phyloP scores from a whole-genome alignment of 2,888 invertebrate species.

The Beris morrisii region DNA sequence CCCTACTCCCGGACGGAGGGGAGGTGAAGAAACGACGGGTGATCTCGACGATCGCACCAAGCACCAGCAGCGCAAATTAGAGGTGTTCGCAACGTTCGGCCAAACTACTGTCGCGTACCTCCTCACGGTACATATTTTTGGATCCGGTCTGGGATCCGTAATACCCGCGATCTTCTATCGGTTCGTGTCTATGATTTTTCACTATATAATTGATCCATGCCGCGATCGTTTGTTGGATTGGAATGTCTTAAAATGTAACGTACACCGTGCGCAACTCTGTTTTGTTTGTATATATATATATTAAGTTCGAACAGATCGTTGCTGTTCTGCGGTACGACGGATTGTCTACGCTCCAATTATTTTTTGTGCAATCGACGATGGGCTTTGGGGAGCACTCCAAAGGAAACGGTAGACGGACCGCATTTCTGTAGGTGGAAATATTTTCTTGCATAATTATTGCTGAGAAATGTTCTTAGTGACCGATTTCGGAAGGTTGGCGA shows the following conservation, averaged over 20 bases:
- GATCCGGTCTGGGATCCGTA: slow-evolving; percentile 9
- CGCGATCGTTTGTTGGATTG: slow-evolving; percentile 7
- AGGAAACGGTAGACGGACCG: too few relatives aligned
- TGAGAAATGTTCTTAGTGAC: slow-evolving; percentile 27
- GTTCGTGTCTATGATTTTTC: slow-evolving; percentile 8
- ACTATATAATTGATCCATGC: slow-evolving; percentile 26
- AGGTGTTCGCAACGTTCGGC: slow-evolving; percentile 21
- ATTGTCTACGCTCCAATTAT: slow-evolving; percentile 20
- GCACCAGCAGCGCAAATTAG: slow-evolving; percentile 17
- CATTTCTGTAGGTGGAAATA: slow-evolving; percentile 12
- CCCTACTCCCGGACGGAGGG: not conserved
- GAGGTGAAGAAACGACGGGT: not conserved
- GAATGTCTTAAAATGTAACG: slow-evolving; percentile 5
- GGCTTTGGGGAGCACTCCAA: not conserved
- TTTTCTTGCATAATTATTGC: slow-evolving; percentile 1
- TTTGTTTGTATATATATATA: too few relatives aligned
- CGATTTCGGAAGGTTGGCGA: slow-evolving; percentile 1
- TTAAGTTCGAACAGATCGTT: too few relatives aligned
- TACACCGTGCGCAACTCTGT: not conserved
- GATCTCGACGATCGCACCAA: not conserved
- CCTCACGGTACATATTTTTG: not conserved
- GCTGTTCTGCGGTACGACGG: not conserved
- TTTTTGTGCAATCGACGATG: slow-evolving; percentile 19
- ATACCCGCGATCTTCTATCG: slow-evolving; percentile 17
- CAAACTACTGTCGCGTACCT: not conserved